A percentile compares a stretch with the other conserved stretches of the same genome.
Conservation (phyloP, 2,113 vertebrate species). For the Ginglymostoma cirratum region DNA sequence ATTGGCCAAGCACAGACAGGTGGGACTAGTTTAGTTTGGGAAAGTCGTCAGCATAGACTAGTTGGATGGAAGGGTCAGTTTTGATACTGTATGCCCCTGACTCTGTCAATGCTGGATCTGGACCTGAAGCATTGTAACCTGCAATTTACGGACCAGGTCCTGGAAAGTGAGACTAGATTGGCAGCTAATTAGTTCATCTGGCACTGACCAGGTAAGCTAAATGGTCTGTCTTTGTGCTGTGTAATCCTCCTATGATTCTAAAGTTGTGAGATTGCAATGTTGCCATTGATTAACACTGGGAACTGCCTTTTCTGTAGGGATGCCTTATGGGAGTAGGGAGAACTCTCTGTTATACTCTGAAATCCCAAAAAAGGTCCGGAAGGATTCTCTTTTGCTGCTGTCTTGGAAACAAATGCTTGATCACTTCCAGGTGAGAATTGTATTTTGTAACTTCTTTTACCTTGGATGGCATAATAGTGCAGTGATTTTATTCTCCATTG, state of each 20-base stretch:
- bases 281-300: neutral
- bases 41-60: no score
- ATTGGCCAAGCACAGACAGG: no score
- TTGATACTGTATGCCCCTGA: no score
- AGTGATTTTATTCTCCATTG: neutral
- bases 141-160: no score
- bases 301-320: slow-evolving; percentile 57
- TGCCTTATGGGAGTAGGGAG: slow-evolving; percentile 94
- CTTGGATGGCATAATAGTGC: neutral
- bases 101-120: no score
- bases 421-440: slow-evolving; percentile 80
- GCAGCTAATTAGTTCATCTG: no score
- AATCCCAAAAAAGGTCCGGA: slow-evolving; percentile 91
- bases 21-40: no score
- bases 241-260: neutral
- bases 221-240: no score
- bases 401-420: slow-evolving; percentile 98
- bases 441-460: neutral
- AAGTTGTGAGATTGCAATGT: neutral
- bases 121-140: no score
- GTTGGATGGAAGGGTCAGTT: no score
- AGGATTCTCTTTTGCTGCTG: slow-evolving; percentile 82
- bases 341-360: slow-evolving; percentile 95
- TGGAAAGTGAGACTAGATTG: no score
- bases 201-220: no score